These are phyloP conservation scores for Pollenia labialis DNA, from an alignment of 2,888 invertebrate species.

Conservation along the genomic window DNA sequence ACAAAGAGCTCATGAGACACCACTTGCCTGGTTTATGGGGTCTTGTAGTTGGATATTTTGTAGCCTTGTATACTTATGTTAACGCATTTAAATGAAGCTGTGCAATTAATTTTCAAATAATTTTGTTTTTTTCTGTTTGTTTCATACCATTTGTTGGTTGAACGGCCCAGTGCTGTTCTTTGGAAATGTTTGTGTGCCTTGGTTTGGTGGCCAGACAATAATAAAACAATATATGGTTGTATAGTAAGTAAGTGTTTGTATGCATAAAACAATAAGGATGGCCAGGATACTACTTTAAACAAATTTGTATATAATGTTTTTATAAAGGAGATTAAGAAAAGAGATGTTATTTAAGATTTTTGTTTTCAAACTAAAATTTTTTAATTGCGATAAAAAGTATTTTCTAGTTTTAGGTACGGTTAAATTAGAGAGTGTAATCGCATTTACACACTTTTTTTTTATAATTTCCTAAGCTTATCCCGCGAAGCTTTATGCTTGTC, in stretches of 20 bases:
- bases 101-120: slow-evolving; percentile 71
- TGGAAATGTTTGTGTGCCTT: slow-evolving; percentile 17
- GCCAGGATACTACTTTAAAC: slow-evolving; percentile 13
- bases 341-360: not conserved
- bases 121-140: slow-evolving; percentile 25
- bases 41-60: slow-evolving; percentile 13
- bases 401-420: too few species aligned
- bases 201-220: slow-evolving; percentile 55
- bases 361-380: too few species aligned
- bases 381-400: too few species aligned
- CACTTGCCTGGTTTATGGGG: slow-evolving; percentile 11
- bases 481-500: too few species aligned
- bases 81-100: slow-evolving; percentile 70
- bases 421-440: too few species aligned
- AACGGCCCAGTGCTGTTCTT: not conserved
- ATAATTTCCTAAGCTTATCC: too few species aligned
- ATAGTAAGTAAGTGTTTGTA: not conserved
- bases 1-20: slow-evolving; percentile 30
- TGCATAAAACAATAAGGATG: slow-evolving; percentile 41
- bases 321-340: not conserved
- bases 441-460: too few species aligned
- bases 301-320: not conserved
- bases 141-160: slow-evolving; percentile 37
- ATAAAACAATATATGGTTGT: slow-evolving; percentile 47
- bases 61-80: slow-evolving; percentile 44